Base-by-base conservation (phyloP, 1,140 invertebrate species). In the Hyles euphorbiae region DNA sequence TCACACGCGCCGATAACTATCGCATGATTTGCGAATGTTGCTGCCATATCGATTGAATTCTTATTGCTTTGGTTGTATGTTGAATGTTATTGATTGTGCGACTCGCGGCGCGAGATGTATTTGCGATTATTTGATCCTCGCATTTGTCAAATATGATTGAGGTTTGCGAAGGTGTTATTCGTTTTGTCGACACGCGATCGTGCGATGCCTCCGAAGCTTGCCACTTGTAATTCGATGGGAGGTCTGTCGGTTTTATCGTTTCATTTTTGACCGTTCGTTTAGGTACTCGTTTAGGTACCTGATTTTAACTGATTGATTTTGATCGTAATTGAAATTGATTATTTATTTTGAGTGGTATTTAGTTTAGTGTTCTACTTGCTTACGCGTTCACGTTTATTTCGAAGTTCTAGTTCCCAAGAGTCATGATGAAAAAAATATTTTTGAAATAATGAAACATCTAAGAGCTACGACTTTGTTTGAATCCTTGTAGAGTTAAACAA, bases 131-230 rank as follows among this genome's bases (percentile, higher is more conserved):
- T 70, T 68, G 60, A 68, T 70, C 63, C 64, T 47, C 34, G 65
- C 72, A 74, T 77, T 75, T 75, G 70, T 77, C 68, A 77, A 75
- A 75, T 73, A 75, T 74, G 72, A 77, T 71, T 61, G 70, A 72
- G 66, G 68, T 60, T 59, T 66, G 63, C 66, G 66, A 71, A 65
- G 64, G 65, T 78, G 70, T 73, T 76, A 63, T 72, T 78, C 68
- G 70, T 73, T 75, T 78, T 72, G 72, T 73, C 68, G 68, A 75
- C 72, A 78, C 68, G 67, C 72, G 72, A 78, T 75, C 65, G 58
- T 58, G 61, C 65, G 70, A 77, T 73, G 68, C 68, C 52, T 68
- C 63, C 56, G 49, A 56, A 58, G 68, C 60, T 68, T 68, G 72
- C 70, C 68, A 72, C 74, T 72, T 74, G 70, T 68, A 67, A 74